Evolutionary conservation across 2,797 vertebrate genomes (phyloP), one percentile per base, ranked within the genome.

Genomic region (Myripristis murdjan): DNA sequence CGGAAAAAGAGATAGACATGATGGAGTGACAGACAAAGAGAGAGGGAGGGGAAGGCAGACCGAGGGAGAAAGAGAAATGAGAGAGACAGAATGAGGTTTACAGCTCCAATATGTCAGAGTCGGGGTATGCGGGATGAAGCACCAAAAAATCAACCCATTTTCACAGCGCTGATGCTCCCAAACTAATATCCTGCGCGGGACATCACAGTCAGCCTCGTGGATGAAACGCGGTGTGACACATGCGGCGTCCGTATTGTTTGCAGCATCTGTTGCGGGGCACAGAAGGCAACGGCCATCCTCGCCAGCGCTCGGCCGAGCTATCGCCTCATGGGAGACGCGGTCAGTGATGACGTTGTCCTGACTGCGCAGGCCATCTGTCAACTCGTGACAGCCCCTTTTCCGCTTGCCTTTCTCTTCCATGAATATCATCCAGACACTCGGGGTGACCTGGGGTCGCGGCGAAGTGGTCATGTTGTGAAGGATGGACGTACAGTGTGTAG

Each of bases 311-410:
- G 4, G 35, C 67, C 62, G 11, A 57, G 54, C 77, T 51, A 8
- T 35, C 7, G 60, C 78, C 85, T 77, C 55, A 3, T 70, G 81
- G 81, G 86, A 89, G 65, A 77, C 9, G 69, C 44, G 70, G 58
- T 75, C 75, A 52, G 73, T 23, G 78, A 68, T 82, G 87, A 72
- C 33, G 83, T 79, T 78, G 4, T 77, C 24, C 73, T 72, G 75
- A 90, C 78, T 83, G 79, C 2, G n/a, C 0, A 46, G 47, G 51
- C 89, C 84, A 88, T 88, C 90, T 90, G 82, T 83, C 89, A 85
- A 64, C 54, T 70, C 63, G 59, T 37, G 69, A 79, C 73, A 58
- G 76, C 74, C 51, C 26, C 46, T 66, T 75, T 65, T 63, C 48
- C 61, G 62, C 75, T 68, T 70, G 35, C 44, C 44, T 68, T 53